Base-by-base conservation (phyloP, 2,113 vertebrate genomes). In the Paramormyrops kingsleyae region DNA sequence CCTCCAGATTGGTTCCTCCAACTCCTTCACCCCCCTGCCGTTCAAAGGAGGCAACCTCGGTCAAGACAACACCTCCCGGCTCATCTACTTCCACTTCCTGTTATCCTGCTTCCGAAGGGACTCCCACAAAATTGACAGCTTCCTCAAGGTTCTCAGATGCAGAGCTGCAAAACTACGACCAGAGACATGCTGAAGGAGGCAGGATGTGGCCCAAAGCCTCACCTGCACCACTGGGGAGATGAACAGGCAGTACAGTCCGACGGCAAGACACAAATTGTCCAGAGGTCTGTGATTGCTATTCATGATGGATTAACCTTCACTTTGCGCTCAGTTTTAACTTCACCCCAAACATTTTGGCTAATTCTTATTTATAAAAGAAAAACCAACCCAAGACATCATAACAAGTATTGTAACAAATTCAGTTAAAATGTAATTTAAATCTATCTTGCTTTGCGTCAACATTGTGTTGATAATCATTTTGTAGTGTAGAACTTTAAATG, bases 91-190 rank as follows among this genome's bases (percentile, higher is more conserved):
- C 89, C 89, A 96, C 47, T 96, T 96, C 91, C 94, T 97, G 87
- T 56, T 97, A 93, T 96, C 96, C 90, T 96, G 96, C 88, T 95
- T 97, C 88, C 95, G 96, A 44, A 94, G 96, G 2, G 96, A 97
- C 90, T 96, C 96, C 3, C 95, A 97, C 93, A 97, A 97, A 92
- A 97, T 97, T 1, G 96, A 96, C 92, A 97, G 95, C 90, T 97
- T 96, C 92, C 94, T 97, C 52, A 97, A 97, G 90, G 95, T 97
- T 42, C 94, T 97, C 0, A 95, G 95, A 31, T 97, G 96, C 89
- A 93, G 96, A 24, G 93, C 94, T 0, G 90, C 95, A 2, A 94
- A 94, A 90, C 77, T 90, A 91, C 91, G 92, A 5, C 95, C 95
- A 0, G 94, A 96, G 42, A 90, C 93, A 91, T 97, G 96, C 90